Percentiles rank a stretch among this genome's conserved stretches.
Conservation (phyloP, 1,140 invertebrate genomes). For the Drosophila biarmipes region DNA sequence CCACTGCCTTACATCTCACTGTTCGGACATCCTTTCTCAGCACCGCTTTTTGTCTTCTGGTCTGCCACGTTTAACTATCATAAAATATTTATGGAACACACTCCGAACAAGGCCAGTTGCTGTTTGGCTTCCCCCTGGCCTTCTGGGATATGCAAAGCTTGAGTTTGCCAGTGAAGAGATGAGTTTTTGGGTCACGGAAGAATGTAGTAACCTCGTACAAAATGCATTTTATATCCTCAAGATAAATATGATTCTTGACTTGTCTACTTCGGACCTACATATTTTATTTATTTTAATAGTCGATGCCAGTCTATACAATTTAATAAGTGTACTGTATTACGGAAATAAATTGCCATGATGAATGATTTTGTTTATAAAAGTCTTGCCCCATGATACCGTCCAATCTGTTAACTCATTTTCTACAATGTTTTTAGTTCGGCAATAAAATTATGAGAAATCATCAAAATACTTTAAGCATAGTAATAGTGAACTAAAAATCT, state of each 20-base stretch:
- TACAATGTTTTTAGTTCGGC: too few species aligned
- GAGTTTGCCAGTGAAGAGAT: conserved; percentile 4
- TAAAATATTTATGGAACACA: conserved; percentile 58
- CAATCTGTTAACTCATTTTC: too few species aligned
- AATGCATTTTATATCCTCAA: neutral
- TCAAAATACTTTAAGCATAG: too few species aligned
- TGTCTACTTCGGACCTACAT: too few species aligned
- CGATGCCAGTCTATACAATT: too few species aligned
- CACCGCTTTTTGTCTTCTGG: conserved; percentile 26
- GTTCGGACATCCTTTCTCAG: neutral
- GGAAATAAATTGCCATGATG: too few species aligned
- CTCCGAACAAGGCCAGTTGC: conserved; percentile 27
- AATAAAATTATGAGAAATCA: too few species aligned
- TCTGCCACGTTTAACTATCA: conserved; percentile 41
- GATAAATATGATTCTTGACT: neutral
- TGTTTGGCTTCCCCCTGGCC: conserved; percentile 17
- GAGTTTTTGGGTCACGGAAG: neutral
- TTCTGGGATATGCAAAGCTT: conserved; percentile 20
- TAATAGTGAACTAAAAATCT: neutral
- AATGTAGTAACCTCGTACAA: neutral
- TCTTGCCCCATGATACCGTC: too few species aligned
- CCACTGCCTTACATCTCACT: conserved; percentile 10
- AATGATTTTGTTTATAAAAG: too few species aligned
- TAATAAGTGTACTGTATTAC: too few species aligned
- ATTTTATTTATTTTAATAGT: too few species aligned